Percentiles rank a stretch among this genome's conserved stretches.
Conservation (phyloP, 2,888 invertebrate genomes). For the Pelosia muscerda region DNA sequence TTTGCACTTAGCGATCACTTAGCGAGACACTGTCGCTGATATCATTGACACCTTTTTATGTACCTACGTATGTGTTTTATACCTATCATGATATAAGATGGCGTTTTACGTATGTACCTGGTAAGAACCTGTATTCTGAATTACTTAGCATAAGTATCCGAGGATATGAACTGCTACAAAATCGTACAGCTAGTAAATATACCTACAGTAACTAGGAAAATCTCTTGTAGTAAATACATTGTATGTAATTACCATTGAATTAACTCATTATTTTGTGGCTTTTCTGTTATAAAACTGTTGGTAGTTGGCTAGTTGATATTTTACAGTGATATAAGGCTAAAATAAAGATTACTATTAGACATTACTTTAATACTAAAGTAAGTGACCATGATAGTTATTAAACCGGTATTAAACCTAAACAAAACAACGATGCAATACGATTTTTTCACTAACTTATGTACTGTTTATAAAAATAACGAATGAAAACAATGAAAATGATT, state of each 20-base stretch:
- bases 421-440: too few species aligned
- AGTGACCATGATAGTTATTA: too few species aligned
- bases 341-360: too few species aligned
- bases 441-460: background rate
- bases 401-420: too few species aligned
- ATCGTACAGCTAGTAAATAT: background rate
- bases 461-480: too few species aligned
- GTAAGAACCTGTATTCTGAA: background rate
- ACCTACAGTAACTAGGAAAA: constrained; percentile 10
- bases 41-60: constrained; percentile 21
- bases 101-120: background rate
- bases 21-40: constrained; percentile 25
- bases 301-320: background rate
- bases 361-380: too few species aligned
- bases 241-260: background rate
- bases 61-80: constrained; percentile 9
- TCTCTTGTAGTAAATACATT: background rate
- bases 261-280: background rate
- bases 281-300: background rate
- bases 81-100: background rate
- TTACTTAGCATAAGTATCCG: constrained; percentile 8
- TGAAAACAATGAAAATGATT: too few species aligned
- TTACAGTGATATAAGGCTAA: background rate
- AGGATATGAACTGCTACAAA: background rate
- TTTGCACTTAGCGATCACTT: constrained; percentile 10